A percentile compares a stretch with the other conserved stretches of the same genome.
These are phyloP conservation scores for Tachuris rubrigastra DNA, from an alignment of 2,113 vertebrate species.

Conservation along the genomic window DNA sequence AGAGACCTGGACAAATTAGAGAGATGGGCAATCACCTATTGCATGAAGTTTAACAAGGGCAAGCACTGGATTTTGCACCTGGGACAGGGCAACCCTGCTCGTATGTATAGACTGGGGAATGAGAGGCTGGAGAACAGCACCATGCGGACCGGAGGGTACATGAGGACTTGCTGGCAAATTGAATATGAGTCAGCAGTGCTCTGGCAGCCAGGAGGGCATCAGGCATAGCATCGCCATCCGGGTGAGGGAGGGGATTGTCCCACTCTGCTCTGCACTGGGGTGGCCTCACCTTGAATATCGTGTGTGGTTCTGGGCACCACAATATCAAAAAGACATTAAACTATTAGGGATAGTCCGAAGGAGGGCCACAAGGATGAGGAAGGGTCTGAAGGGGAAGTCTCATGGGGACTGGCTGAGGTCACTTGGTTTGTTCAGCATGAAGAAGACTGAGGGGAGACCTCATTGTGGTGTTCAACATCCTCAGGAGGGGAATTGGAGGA, in stretches of 20 bases:
- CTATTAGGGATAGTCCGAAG: background rate
- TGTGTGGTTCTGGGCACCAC: background rate
- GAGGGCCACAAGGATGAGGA: background rate
- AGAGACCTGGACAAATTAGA: background rate
- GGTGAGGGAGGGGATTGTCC: background rate
- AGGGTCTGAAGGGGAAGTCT: accelerated
- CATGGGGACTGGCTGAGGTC: background rate
- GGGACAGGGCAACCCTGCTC: background rate
- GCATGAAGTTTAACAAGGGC: background rate
- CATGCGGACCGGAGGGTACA: no score
- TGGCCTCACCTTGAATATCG: accelerated
- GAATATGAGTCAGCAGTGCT: background rate
- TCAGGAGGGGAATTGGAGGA: background rate
- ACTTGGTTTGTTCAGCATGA: background rate
- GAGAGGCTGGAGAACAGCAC: background rate
- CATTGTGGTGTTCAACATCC: accelerated
- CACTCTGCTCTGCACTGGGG: accelerated
- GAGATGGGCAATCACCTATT: background rate
- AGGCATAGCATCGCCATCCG: accelerated
- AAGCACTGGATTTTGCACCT: background rate
- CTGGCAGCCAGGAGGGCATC: background rate
- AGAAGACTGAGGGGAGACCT: background rate
- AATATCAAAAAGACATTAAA: background rate
- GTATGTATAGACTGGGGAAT: background rate
- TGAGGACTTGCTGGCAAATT: no score